phyloP scores from a whole-genome alignment of 2,113 vertebrate species.

The Podiceps cristatus region DNA sequence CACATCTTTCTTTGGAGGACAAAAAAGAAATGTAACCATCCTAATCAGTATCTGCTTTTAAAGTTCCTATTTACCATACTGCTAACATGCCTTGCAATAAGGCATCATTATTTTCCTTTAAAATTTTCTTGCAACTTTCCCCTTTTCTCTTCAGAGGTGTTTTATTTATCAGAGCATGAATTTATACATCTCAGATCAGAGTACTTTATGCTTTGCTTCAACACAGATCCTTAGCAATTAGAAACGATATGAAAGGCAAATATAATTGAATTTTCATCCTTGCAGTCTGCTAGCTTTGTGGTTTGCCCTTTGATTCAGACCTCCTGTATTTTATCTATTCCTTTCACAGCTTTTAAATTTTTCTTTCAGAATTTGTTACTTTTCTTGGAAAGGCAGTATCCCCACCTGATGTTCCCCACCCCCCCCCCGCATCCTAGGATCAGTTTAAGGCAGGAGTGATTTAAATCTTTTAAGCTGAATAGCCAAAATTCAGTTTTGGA shows the following conservation, averaged over 20 bases:
- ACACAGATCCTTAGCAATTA: not conserved
- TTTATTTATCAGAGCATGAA: constrained; percentile 24
- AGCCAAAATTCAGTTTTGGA: not conserved
- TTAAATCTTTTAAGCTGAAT: not conserved
- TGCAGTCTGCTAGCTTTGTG: not conserved
- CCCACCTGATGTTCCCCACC: not conserved
- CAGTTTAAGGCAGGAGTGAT: not conserved
- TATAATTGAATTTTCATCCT: constrained; percentile 36
- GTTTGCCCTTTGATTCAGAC: not conserved
- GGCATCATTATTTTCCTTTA: not conserved
- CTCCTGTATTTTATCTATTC: not conserved
- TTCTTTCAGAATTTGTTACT: not conserved
- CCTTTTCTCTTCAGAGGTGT: not conserved
- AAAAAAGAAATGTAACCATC: not conserved
- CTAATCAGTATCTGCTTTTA: not conserved
- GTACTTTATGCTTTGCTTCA: not conserved
- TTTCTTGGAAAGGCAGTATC: not conserved
- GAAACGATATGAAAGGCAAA: not conserved
- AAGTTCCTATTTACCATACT: not conserved
- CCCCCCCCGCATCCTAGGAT: accelerated
- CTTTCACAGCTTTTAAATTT: not conserved
- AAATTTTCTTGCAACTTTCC: not conserved
- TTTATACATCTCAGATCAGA: constrained; percentile 21
- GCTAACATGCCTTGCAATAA: not conserved
- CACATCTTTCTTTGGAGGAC: accelerated